phyloP scores from a whole-genome alignment of 2,888 invertebrate genomes.

The Xestobium rufovillosum region DNA sequence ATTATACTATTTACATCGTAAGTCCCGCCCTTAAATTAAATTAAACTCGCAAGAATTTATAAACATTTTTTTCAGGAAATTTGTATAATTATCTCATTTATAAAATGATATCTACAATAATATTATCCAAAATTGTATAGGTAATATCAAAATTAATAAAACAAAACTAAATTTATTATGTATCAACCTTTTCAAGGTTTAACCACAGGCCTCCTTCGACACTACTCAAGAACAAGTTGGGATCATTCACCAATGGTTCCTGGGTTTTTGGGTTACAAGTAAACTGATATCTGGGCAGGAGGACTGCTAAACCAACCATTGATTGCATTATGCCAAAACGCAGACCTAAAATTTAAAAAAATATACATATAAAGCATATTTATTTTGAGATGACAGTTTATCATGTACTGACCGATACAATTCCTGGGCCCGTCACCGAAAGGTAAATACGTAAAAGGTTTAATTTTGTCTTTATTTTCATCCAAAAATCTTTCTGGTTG shows the following conservation, averaged over 20 bases:
- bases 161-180: no score
- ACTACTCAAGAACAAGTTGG: slow-evolving; percentile 10
- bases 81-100: no score
- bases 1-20: no score
- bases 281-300: slow-evolving; percentile 23
- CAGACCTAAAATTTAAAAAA: slow-evolving; percentile 23
- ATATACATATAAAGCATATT: neutral
- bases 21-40: no score
- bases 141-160: no score
- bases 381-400: neutral
- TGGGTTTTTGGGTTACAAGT: slow-evolving; percentile 13
- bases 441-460: no score
- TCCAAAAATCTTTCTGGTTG: slow-evolving; percentile 36
- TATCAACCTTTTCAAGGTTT: slow-evolving; percentile 11
- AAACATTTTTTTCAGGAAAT: no score
- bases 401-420: slow-evolving; percentile 15
- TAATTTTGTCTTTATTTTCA: slow-evolving; percentile 25
- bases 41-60: no score
- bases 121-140: no score
- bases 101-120: no score
- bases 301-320: slow-evolving; percentile 22
- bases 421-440: slow-evolving; percentile 16
- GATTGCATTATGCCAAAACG: slow-evolving; percentile 27
- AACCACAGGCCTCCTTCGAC: slow-evolving; percentile 16
- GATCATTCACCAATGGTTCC: slow-evolving; percentile 13